Conservation (phyloP, 2,797 vertebrate species). For the Anguilla marmorata region DNA sequence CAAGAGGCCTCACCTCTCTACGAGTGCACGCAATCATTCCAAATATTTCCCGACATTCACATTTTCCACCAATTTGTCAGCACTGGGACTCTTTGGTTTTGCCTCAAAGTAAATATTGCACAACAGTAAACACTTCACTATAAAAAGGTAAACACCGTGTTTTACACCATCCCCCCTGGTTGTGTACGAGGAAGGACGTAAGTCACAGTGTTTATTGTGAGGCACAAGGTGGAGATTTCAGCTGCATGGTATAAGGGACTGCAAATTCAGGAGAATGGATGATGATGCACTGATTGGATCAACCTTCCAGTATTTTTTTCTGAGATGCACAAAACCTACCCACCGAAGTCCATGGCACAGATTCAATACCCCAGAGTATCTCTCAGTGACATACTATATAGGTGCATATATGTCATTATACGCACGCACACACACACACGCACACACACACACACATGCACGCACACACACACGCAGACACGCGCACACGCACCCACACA, state of each 20-base stretch:
- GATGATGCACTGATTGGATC: slow-evolving; percentile 36
- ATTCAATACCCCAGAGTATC: slow-evolving; percentile 57
- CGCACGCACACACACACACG: neutral
- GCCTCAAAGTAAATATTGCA: slow-evolving; percentile 66
- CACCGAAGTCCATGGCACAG: slow-evolving; percentile 44
- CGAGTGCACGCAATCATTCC: neutral
- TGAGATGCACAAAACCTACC: slow-evolving; percentile 17
- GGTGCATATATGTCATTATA: slow-evolving; percentile 36
- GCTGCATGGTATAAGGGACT: slow-evolving; percentile 35
- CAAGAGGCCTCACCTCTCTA: neutral
- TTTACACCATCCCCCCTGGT: slow-evolving; percentile 49
- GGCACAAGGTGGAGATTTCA: slow-evolving; percentile 39
- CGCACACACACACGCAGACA: slow-evolving; percentile 19
- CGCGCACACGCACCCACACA: slow-evolving; percentile 29
- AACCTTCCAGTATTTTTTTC: neutral
- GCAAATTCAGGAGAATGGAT: slow-evolving; percentile 33
- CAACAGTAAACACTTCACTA: slow-evolving; percentile 66
- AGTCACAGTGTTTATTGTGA: slow-evolving; percentile 34
- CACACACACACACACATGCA: slow-evolving; percentile 39
- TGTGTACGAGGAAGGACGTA: slow-evolving; percentile 35
- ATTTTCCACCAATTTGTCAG: neutral
- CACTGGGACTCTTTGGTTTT: slow-evolving; percentile 46
- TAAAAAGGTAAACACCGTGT: slow-evolving; percentile 53
- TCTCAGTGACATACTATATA: slow-evolving; percentile 61
- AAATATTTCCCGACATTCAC: neutral